Evolutionary conservation across 2,113 vertebrate species (phyloP).

Genomic region (Emydura subglobosa): DNA sequence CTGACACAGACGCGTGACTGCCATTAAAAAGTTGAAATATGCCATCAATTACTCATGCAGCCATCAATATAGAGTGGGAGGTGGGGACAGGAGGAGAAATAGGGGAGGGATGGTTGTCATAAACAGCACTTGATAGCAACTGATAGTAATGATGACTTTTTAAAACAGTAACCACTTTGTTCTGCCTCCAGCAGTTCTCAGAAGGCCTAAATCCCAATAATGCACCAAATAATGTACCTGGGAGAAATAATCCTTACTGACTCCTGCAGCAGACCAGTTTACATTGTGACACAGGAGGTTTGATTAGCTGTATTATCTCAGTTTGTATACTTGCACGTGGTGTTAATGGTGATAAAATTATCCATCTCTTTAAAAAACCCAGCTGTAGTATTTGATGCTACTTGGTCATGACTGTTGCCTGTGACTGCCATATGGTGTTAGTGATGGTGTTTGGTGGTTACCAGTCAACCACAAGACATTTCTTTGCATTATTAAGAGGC

Average conservation of each 20-base stretch:
- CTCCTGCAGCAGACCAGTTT: not conserved
- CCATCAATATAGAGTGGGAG: not conserved
- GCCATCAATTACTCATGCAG: fast-evolving
- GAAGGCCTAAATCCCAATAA: not conserved
- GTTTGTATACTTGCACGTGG: not conserved
- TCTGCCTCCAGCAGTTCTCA: not conserved
- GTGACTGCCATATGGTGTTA: no score
- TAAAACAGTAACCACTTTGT: not conserved
- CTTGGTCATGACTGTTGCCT: not conserved
- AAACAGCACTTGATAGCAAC: not conserved
- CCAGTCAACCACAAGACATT: no score
- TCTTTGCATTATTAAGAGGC: no score
- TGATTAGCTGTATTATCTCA: constrained; percentile 29
- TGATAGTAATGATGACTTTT: not conserved
- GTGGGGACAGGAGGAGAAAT: not conserved
- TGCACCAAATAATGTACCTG: not conserved
- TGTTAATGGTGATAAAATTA: not conserved
- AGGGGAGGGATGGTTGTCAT: not conserved
- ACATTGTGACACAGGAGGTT: not conserved
- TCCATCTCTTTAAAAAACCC: not conserved
- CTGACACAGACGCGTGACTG: not conserved
- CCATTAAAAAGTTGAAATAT: not conserved
- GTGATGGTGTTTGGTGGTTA: no score
- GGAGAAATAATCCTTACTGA: not conserved
- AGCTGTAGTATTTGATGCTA: not conserved